Evolutionary conservation across 2,888 invertebrate species (phyloP).

Genomic region (Tinea trinotella): DNA sequence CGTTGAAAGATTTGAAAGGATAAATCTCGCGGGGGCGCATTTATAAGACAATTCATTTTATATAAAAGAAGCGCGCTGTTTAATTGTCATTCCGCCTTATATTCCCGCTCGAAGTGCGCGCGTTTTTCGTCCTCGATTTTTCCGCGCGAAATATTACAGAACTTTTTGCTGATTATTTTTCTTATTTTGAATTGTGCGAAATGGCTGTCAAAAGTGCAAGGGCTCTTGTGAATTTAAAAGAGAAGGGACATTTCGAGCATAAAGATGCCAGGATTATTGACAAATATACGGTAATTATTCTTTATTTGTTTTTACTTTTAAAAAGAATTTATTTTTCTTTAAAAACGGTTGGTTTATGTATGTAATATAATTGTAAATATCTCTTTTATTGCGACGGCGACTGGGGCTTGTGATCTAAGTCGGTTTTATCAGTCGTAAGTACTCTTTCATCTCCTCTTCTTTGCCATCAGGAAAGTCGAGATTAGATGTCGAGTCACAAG

Average conservation of each 20-base stretch:
- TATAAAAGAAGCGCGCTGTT: conserved; percentile 62
- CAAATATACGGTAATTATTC: conserved; percentile 52
- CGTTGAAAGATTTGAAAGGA: neutral
- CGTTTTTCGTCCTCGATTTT: conserved; percentile 29
- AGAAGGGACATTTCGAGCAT: conserved; percentile 53
- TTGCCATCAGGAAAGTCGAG: too few relatives aligned
- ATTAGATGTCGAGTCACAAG: too few relatives aligned
- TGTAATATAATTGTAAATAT: too few relatives aligned
- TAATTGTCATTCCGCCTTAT: conserved; percentile 62
- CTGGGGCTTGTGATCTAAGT: too few relatives aligned
- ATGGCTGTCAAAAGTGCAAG: conserved; percentile 64
- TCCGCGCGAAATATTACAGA: conserved; percentile 54
- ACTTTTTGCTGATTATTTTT: conserved; percentile 34
- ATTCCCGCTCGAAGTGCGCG: conserved; percentile 50
- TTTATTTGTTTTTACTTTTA: too few relatives aligned
- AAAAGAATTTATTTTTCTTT: too few relatives aligned
- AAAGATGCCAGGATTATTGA: conserved; percentile 57
- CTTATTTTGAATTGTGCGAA: conserved; percentile 28
- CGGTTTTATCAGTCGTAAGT: too few relatives aligned
- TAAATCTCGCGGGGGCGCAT: conserved; percentile 42
- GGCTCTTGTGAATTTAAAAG: conserved; percentile 55
- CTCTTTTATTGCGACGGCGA: too few relatives aligned
- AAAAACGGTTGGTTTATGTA: too few relatives aligned
- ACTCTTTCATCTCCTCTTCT: too few relatives aligned
- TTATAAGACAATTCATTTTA: conserved; percentile 42